phyloP scores from a whole-genome alignment of 2,113 vertebrate species.

The Clarias batrachus region DNA sequence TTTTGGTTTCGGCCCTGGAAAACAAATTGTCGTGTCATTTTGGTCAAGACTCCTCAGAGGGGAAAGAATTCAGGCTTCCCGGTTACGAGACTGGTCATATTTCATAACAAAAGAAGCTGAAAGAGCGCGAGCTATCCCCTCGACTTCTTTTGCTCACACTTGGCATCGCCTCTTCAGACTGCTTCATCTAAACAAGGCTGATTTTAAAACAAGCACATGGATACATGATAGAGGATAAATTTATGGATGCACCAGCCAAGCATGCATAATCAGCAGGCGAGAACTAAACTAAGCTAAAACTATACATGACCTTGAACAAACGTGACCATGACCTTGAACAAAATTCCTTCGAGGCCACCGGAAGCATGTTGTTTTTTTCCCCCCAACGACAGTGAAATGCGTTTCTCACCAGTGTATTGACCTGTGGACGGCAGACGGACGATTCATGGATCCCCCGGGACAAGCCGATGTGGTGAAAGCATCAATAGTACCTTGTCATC shows the following conservation, averaged over 20 bases:
- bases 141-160: background rate
- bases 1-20: constrained; percentile 34
- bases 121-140: background rate
- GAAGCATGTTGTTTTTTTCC: constrained; percentile 17
- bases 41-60: constrained; percentile 33
- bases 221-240: background rate
- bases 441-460: constrained; percentile 21
- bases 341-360: constrained; percentile 30
- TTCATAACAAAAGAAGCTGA: constrained; percentile 24
- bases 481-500: constrained; percentile 33
- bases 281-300: background rate
- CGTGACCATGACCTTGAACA: constrained; percentile 22
- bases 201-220: background rate
- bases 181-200: constrained; percentile 2
- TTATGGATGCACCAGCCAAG: background rate
- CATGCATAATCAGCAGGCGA: background rate
- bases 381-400: background rate
- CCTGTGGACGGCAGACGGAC: constrained; percentile 8
- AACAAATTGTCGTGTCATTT: constrained; percentile 44
- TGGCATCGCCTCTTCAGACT: background rate
- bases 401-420: constrained; percentile 14
- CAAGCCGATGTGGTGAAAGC: constrained; percentile 20
- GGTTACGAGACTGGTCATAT: constrained; percentile 11
- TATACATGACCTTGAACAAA: background rate
- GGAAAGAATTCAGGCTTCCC: constrained; percentile 32